Evolutionary conservation across 2,113 vertebrate genomes (phyloP), one percentile per base, ranked within the genome.

Genomic region (Hippocampus barbouri): DNA sequence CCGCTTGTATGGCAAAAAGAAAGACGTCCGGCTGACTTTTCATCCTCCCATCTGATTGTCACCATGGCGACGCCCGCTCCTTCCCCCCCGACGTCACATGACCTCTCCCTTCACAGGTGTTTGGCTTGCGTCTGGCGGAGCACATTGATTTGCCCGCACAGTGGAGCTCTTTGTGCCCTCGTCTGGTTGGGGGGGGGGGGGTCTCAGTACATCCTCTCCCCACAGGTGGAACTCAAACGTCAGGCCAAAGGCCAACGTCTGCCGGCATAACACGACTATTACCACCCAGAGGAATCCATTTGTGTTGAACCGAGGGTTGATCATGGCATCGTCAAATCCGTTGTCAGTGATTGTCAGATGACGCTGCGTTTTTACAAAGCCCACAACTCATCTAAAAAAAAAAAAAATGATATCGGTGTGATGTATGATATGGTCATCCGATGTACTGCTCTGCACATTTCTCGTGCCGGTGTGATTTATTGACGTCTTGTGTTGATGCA

Each of bases 61-160:
- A 21, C 86, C 83, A 84, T 87, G 72, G 79, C 20, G 38, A 86
- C 53, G 6, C 49, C 72, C 27, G 43, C 68, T 8, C 0, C 43
- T 56, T 16, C 43, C 57, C 41, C 56, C 67, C 15, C 51, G 64
- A 69, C 30, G 63, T 83, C 89, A 90, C 41, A 21, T 89, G 88
- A 86, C 69, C 70, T 30, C 65, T 75, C 85, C 70, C 83, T 82
- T 68, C 76, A 85, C 90, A 90, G 88, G 88, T 91, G 90, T 89
- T 89, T 88, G 86, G 85, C 87, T 72, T 81, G 84, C 77, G 73
- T 80, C 80, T 85, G 82, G 76, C 49, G 68, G 76, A 76, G 76
- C 82, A 79, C 85, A 88, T 89, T 90, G 86, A 90, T 90, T 89
- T 82, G 56, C 72, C 64, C 11, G 68, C 80, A 91, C 88, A 91